Percentiles rank a stretch among this genome's conserved stretches.
Evolutionary conservation across 92 coral and sea anemone genomes (phyloP).

Genomic region (Blastomussa wellsi): DNA sequence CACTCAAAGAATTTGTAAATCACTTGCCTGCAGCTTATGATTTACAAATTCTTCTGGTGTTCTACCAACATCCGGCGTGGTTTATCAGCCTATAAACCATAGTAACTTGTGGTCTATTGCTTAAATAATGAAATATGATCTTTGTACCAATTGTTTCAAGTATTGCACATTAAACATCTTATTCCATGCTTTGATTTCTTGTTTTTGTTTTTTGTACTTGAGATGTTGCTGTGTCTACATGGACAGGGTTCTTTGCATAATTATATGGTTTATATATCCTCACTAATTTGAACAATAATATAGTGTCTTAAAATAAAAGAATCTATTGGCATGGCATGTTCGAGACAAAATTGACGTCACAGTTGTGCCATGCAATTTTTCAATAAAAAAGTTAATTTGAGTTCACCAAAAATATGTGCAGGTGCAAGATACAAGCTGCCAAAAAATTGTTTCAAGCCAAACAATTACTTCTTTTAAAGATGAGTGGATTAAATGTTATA

Average conservation of each 20-base stretch:
- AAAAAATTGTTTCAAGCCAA: neutral
- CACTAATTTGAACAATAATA: neutral
- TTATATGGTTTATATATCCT: neutral
- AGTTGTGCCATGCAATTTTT: neutral
- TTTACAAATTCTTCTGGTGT: too few species aligned
- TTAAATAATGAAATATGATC: too few species aligned
- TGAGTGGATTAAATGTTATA: neutral
- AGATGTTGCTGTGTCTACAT: neutral
- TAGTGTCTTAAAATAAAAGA: neutral
- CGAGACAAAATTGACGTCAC: neutral
- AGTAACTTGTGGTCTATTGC: too few species aligned
- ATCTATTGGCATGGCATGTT: neutral
- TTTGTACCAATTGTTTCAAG: neutral
- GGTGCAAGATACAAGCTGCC: constrained; percentile 4
- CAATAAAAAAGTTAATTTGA: constrained; percentile 9
- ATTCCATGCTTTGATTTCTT: neutral
- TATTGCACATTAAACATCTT: neutral
- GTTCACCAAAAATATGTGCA: constrained; percentile 10
- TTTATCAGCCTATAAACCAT: too few species aligned
- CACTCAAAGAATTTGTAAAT: too few species aligned
- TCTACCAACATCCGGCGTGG: too few species aligned
- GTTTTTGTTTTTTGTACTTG: neutral
- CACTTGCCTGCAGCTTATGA: too few species aligned
- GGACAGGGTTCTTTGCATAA: neutral
- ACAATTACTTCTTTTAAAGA: neutral